These are phyloP conservation scores for Ferdinandea cuprea DNA, from an alignment of 2,888 invertebrate genomes.

Conservation along the genomic window DNA sequence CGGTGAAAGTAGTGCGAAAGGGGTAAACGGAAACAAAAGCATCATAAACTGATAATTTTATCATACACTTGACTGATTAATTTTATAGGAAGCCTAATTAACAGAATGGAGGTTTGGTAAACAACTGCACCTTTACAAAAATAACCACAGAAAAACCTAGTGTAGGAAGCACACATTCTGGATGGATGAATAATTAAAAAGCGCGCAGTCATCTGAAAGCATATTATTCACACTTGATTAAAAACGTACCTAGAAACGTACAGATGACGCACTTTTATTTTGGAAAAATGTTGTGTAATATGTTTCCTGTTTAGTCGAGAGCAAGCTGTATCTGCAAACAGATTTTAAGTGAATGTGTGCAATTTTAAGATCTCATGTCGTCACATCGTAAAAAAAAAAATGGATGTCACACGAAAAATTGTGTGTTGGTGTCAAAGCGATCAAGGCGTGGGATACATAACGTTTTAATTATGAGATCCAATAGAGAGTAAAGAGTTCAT, in stretches of 20 bases:
- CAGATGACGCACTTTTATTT: conserved; percentile 32
- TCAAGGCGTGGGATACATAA: not conserved
- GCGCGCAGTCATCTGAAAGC: conserved; percentile 46
- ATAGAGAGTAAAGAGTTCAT: no score
- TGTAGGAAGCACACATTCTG: conserved; percentile 21
- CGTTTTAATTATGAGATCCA: not conserved
- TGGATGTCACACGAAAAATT: not conserved
- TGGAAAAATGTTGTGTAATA: conserved; percentile 26
- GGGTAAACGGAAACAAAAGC: not conserved
- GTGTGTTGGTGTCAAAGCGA: not conserved
- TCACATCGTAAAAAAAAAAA: not conserved
- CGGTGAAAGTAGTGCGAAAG: not conserved
- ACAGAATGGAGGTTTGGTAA: not conserved
- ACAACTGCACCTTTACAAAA: conserved; percentile 14
- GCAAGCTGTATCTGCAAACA: not conserved
- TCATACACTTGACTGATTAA: conserved; percentile 25
- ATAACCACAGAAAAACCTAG: not conserved
- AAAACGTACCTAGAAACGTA: conserved; percentile 13
- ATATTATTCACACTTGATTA: conserved; percentile 36
- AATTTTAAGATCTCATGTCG: not conserved
- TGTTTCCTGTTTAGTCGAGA: no score
- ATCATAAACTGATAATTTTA: conserved; percentile 4
- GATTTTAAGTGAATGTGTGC: not conserved
- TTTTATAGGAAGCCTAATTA: not conserved
- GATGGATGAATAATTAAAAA: conserved; percentile 35